These are phyloP conservation scores for Venturia canescens DNA, from an alignment of 1,140 invertebrate genomes.

Conservation along the genomic window DNA sequence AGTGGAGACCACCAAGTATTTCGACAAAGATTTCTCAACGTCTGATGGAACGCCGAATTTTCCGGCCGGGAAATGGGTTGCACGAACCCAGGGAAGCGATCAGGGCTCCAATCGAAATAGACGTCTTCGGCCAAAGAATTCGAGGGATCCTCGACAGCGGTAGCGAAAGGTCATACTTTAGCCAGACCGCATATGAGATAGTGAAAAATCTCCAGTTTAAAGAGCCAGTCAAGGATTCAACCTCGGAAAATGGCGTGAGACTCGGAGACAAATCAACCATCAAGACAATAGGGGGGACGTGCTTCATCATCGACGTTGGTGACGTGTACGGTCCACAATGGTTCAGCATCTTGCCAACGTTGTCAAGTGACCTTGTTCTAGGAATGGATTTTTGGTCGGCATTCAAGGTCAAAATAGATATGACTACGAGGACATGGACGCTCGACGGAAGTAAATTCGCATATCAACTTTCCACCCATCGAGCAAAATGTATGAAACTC, in stretches of 20 bases:
- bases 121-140: constrained; percentile 19
- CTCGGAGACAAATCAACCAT: neutral
- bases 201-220: neutral
- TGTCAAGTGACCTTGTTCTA: neutral
- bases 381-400: constrained; percentile 6
- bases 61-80: neutral
- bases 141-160: constrained; percentile 36
- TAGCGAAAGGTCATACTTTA: neutral
- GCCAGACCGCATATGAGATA: neutral
- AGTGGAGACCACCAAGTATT: neutral
- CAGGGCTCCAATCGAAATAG: constrained; percentile 16
- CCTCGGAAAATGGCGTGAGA: neutral
- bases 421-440: neutral
- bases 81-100: neutral
- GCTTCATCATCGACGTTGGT: neutral
- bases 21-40: neutral
- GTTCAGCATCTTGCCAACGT: neutral
- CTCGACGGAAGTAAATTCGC: neutral
- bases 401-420: neutral
- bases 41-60: neutral
- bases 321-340: neutral
- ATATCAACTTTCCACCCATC: neutral
- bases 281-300: neutral
- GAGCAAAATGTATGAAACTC: neutral
- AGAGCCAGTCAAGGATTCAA: neutral